These are phyloP conservation scores for Oceanodroma tethys DNA, from an alignment of 2,113 vertebrate species.

Conservation along the genomic window DNA sequence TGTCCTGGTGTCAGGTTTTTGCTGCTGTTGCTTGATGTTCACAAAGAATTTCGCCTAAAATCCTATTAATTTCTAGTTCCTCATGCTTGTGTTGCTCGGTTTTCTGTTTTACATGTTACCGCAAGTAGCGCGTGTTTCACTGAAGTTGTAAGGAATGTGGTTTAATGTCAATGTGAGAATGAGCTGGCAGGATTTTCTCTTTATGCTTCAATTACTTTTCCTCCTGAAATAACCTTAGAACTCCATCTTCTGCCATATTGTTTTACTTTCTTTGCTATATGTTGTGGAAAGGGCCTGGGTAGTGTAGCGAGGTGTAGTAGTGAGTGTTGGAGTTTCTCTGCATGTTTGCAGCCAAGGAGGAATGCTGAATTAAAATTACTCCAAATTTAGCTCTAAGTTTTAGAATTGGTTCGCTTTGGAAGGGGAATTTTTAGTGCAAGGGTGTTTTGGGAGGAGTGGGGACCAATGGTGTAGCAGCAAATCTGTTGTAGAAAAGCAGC, in stretches of 20 bases:
- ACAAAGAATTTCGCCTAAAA: not conserved
- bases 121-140: not conserved
- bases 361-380: conserved; percentile 2
- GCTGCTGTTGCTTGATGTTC: not conserved
- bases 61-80: not conserved
- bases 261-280: not conserved
- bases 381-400: not conserved
- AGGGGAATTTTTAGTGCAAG: not conserved
- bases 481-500: not conserved
- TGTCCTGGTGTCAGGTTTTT: not conserved
- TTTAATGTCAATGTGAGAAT: conserved; percentile 46
- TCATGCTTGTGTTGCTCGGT: not conserved
- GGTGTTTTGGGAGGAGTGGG: not conserved
- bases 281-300: not conserved
- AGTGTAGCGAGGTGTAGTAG: not conserved
- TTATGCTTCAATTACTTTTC: conserved; percentile 27
- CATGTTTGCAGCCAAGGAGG: not conserved
- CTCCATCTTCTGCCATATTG: not conserved
- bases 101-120: conserved; percentile 5
- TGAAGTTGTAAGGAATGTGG: conserved; percentile 22
- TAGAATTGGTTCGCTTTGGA: not conserved
- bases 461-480: not conserved
- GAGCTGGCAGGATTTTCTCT: conserved; percentile 37
- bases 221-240: conserved; percentile 50
- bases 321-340: not conserved